Conservation (phyloP, 30 jellyfish, hydroid and myxozoan species). For the Turritopsis dohrnii region DNA sequence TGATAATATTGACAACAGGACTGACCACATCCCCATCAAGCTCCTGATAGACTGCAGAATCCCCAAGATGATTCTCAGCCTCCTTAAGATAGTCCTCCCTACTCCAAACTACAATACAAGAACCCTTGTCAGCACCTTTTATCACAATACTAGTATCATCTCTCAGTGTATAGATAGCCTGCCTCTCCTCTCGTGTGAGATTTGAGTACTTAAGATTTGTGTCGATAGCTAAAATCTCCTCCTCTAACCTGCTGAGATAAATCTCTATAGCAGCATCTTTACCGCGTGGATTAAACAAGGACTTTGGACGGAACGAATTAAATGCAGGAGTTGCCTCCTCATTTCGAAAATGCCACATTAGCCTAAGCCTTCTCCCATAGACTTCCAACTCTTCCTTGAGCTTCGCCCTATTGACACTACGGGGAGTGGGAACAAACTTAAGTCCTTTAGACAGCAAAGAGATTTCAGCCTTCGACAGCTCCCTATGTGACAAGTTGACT, state of each 20-base stretch:
- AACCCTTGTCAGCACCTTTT: conserved; percentile 6
- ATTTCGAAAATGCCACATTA: conserved; percentile 7
- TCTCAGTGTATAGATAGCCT: not conserved
- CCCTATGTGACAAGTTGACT: not conserved
- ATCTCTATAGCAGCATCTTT: not conserved
- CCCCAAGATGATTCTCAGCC: not conserved
- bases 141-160: not conserved
- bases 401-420: not conserved
- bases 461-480: conserved; percentile 5
- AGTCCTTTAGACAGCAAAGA: conserved; percentile 3
- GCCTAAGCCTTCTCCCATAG: not conserved
- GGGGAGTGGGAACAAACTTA: conserved; percentile 2
- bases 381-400: conserved; percentile 2
- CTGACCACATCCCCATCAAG: not conserved
- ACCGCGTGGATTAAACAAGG: not conserved
- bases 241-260: not conserved
- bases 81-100: not conserved
- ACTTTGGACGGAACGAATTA: not conserved
- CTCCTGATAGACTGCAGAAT: not conserved
- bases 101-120: not conserved
- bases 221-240: conserved; percentile 10
- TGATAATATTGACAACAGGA: conserved; percentile 4
- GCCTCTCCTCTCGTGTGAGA: not conserved
- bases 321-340: not conserved
- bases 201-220: not conserved